These are phyloP conservation scores for Gambusia affinis DNA, from an alignment of 2,113 vertebrate genomes.

Conservation along the genomic window DNA sequence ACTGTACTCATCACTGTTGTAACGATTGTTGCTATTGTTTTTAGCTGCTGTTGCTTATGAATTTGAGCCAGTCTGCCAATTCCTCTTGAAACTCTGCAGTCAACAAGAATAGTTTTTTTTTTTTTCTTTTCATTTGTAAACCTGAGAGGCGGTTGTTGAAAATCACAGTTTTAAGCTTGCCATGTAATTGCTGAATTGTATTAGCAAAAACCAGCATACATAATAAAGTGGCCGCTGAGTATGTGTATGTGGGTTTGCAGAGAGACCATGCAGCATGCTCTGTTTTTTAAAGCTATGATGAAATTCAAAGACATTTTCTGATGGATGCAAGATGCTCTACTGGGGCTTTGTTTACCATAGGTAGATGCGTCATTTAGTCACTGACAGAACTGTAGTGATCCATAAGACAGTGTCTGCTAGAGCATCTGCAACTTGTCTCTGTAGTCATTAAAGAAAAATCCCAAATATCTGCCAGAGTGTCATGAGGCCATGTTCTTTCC, in stretches of 20 bases:
- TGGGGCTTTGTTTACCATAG: slow-evolving; percentile 68
- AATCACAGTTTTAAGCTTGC: too few species aligned
- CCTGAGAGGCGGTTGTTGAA: too few species aligned
- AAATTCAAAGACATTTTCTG: slow-evolving; percentile 59
- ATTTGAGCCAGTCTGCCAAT: background rate
- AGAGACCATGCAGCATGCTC: slow-evolving; percentile 37
- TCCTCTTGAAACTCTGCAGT: background rate
- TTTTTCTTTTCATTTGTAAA: background rate
- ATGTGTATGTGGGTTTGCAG: slow-evolving; percentile 60
- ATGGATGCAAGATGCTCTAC: slow-evolving; percentile 70
- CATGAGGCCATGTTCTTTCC: slow-evolving; percentile 51
- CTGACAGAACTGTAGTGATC: slow-evolving; percentile 69
- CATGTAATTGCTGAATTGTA: too few species aligned
- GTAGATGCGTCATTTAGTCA: slow-evolving; percentile 79
- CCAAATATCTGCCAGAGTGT: slow-evolving; percentile 69
- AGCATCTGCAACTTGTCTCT: slow-evolving; percentile 72
- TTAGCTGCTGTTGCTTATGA: background rate
- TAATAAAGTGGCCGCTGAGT: background rate
- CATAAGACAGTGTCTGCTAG: slow-evolving; percentile 58
- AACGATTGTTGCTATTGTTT: background rate
- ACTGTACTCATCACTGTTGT: background rate
- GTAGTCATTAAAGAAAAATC: slow-evolving; percentile 67
- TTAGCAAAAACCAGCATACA: background rate
- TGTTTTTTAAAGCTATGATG: slow-evolving; percentile 64
- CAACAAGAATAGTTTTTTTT: background rate